Percentiles rank a stretch among this genome's conserved stretches.
Conservation (phyloP, 2,888 invertebrate genomes). For the Coremacera marginata region DNA sequence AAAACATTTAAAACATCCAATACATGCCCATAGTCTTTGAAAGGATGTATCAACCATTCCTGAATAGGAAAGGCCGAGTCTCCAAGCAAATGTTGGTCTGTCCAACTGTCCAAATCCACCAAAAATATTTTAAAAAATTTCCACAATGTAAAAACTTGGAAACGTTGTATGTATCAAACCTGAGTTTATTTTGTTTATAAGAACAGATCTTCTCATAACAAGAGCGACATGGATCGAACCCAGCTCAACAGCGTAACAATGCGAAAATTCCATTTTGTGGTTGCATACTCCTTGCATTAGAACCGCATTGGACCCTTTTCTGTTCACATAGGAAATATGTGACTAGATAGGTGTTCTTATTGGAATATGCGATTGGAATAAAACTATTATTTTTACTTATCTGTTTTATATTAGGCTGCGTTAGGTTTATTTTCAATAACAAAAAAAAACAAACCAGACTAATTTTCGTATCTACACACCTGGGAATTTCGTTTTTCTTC, state of each 20-base stretch:
- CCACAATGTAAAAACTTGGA: background rate
- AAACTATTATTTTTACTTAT: background rate
- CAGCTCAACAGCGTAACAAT: conserved; percentile 29
- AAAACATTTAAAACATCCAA: background rate
- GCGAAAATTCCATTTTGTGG: conserved; percentile 28
- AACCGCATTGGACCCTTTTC: conserved; percentile 34
- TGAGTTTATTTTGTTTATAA: conserved; percentile 25
- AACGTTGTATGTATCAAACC: background rate
- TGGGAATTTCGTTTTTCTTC: too few species aligned
- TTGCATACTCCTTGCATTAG: conserved; percentile 33
- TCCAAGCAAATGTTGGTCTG: conserved; percentile 30
- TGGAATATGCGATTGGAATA: conserved; percentile 7
- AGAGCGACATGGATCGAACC: conserved; percentile 33
- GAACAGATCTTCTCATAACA: conserved; percentile 26
- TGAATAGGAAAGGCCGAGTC: conserved; percentile 29
- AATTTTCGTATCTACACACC: too few species aligned
- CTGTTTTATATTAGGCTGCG: too few species aligned
- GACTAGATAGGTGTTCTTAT: conserved; percentile 27
- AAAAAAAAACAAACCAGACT: too few species aligned
- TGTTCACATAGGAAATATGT: conserved; percentile 33
- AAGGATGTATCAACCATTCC: conserved; percentile 31
- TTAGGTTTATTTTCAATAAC: too few species aligned
- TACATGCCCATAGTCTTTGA: conserved; percentile 13
- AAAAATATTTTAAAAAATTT: background rate
- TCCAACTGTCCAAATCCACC: conserved; percentile 1